Evolutionary conservation across 1,140 invertebrate species (phyloP).

Genomic region (Phymorhynchus buccinoides): DNA sequence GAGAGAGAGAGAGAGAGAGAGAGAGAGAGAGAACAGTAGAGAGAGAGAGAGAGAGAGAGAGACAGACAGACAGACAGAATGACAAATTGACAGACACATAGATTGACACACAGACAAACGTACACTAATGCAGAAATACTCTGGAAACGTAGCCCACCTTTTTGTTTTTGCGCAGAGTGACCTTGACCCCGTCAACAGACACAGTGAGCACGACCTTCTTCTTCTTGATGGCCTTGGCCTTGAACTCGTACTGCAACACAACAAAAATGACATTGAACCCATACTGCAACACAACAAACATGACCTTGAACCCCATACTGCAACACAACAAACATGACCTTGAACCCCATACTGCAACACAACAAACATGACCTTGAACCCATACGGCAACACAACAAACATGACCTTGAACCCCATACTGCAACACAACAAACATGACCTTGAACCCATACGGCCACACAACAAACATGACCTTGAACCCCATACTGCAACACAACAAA

Average conservation of each 20-base stretch:
- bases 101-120: neutral
- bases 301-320: too few species aligned
- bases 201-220: constrained; percentile 96
- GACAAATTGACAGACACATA: neutral
- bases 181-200: constrained; percentile 93
- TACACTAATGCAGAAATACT: neutral
- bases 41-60: too few species aligned
- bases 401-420: too few species aligned
- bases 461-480: too few species aligned
- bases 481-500: too few species aligned
- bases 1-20: neutral
- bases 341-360: too few species aligned
- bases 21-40: neutral
- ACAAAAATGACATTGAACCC: constrained; percentile 39
- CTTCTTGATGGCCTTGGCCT: constrained; percentile 97
- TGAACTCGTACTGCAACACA: constrained; percentile 95
- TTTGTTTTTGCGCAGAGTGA: constrained; percentile 85
- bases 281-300: too few species aligned
- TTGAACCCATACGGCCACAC: too few species aligned
- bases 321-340: too few species aligned
- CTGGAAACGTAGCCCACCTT: constrained; percentile 74
- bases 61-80: neutral
- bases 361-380: too few species aligned
- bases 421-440: too few species aligned
- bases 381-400: too few species aligned